These are phyloP conservation scores for Sinonovacula constricta DNA, from an alignment of 1,140 invertebrate species.

Conservation along the genomic window DNA sequence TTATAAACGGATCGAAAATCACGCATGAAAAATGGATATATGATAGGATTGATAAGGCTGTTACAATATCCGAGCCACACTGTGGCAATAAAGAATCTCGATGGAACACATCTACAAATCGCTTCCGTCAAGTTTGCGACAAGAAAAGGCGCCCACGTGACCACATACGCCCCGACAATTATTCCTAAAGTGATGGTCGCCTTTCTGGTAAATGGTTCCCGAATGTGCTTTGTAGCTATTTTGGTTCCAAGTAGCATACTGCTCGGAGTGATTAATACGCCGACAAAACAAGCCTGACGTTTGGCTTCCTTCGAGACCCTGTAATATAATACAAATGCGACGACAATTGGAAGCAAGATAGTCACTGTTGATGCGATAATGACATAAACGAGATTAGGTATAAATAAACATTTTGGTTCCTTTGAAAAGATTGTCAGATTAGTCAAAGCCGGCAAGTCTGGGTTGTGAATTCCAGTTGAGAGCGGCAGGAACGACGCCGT, in stretches of 20 bases:
- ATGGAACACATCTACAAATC: constrained; percentile 85
- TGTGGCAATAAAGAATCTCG: constrained; percentile 61
- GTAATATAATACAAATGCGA: constrained; percentile 71
- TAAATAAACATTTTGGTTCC: constrained; percentile 67
- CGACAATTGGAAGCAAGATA: constrained; percentile 69
- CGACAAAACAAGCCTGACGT: constrained; percentile 68
- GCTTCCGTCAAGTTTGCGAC: constrained; percentile 96
- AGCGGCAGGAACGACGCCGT: constrained; percentile 98
- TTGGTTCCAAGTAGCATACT: constrained; percentile 69
- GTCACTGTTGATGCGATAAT: constrained; percentile 65
- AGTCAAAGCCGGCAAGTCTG: constrained; percentile 57
- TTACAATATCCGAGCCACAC: constrained; percentile 96
- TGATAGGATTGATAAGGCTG: constrained; percentile 97
- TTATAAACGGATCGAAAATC: constrained; percentile 95
- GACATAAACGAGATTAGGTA: constrained; percentile 67
- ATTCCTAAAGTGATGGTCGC: constrained; percentile 74
- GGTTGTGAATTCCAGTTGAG: constrained; percentile 90
- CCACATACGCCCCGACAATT: constrained; percentile 88
- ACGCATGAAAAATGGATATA: constrained; percentile 99
- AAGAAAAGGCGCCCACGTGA: constrained; percentile 99
- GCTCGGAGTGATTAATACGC: constrained; percentile 65
- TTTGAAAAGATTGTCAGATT: constrained; percentile 66
- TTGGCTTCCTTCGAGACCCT: constrained; percentile 71
- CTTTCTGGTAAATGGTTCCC: constrained; percentile 72
- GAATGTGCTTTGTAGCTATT: constrained; percentile 64